A percentile compares a stretch with the other conserved stretches of the same genome.
These are phyloP conservation scores for Danionella dracula DNA, from an alignment of 2,797 vertebrate species.

Conservation along the genomic window DNA sequence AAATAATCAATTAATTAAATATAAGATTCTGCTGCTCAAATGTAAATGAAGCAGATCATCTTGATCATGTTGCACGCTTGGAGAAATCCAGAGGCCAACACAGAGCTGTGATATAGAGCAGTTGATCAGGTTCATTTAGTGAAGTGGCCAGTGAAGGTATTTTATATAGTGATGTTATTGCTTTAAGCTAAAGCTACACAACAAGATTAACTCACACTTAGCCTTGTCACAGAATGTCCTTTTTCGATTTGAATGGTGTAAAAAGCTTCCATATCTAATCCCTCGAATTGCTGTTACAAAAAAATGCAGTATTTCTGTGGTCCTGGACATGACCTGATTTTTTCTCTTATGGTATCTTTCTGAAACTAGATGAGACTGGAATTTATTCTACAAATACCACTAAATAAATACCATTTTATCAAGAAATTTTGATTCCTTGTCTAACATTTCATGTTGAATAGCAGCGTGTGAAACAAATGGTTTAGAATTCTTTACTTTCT, in stretches of 20 bases:
- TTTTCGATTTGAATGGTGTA: not conserved
- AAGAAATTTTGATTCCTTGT: too few species aligned
- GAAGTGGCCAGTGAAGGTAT: not conserved
- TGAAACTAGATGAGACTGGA: not conserved
- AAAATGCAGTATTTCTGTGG: not conserved
- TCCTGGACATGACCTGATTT: slow-evolving; percentile 16
- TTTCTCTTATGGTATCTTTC: not conserved
- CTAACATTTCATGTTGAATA: slow-evolving; percentile 5
- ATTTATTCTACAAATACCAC: not conserved
- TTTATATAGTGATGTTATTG: not conserved
- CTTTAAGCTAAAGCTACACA: not conserved
- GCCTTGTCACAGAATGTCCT: not conserved
- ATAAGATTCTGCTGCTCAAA: too few species aligned
- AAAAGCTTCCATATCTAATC: not conserved
- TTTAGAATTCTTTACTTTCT: not conserved
- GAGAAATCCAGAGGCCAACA: too few species aligned
- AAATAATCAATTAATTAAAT: too few species aligned
- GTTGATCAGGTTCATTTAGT: not conserved
- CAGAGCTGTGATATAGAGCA: too few species aligned
- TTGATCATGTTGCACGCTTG: too few species aligned
- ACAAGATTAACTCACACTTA: not conserved
- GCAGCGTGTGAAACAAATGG: not conserved
- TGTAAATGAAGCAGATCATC: too few species aligned
- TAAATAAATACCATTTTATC: too few species aligned
- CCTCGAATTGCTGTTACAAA: not conserved